Evolutionary conservation across 2,888 invertebrate genomes (phyloP).

Genomic region (Heliconius erato): DNA sequence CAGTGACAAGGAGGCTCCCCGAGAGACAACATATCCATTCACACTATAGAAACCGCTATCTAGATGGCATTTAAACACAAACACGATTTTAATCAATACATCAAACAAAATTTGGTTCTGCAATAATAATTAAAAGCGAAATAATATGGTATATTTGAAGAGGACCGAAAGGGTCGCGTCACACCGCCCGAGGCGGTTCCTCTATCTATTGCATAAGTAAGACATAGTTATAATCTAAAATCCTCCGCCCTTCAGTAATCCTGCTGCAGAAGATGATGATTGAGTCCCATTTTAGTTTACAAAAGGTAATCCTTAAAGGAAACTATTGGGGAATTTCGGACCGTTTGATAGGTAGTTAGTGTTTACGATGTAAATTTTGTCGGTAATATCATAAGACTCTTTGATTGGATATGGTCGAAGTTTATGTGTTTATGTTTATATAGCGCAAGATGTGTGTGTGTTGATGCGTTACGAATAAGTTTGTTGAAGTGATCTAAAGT

Average conservation of each 20-base stretch:
- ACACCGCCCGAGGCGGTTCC: constrained; percentile 69
- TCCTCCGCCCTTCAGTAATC: constrained; percentile 76
- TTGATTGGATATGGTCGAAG: constrained; percentile 78
- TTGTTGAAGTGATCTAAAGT: too few species aligned
- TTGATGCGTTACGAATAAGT: neutral
- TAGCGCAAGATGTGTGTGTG: neutral
- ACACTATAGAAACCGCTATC: constrained; percentile 64
- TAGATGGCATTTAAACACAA: constrained; percentile 78
- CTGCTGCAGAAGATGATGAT: constrained; percentile 83
- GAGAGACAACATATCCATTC: constrained; percentile 71
- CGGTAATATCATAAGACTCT: constrained; percentile 84
- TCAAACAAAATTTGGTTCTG: constrained; percentile 83
- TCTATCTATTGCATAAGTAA: constrained; percentile 64
- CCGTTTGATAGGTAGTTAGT: constrained; percentile 74
- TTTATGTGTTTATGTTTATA: constrained; percentile 66
- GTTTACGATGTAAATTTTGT: constrained; percentile 84
- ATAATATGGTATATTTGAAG: constrained; percentile 84
- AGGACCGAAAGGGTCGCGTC: constrained; percentile 76
- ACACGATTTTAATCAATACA: constrained; percentile 85
- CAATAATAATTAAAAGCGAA: constrained; percentile 86
- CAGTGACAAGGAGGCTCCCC: constrained; percentile 58
- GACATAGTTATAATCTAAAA: constrained; percentile 68
- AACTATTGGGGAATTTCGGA: constrained; percentile 81
- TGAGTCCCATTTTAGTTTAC: constrained; percentile 84
- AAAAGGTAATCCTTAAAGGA: constrained; percentile 84